Base-by-base conservation (phyloP, 2,888 invertebrate species). In the Rhamnusium bicolor region DNA sequence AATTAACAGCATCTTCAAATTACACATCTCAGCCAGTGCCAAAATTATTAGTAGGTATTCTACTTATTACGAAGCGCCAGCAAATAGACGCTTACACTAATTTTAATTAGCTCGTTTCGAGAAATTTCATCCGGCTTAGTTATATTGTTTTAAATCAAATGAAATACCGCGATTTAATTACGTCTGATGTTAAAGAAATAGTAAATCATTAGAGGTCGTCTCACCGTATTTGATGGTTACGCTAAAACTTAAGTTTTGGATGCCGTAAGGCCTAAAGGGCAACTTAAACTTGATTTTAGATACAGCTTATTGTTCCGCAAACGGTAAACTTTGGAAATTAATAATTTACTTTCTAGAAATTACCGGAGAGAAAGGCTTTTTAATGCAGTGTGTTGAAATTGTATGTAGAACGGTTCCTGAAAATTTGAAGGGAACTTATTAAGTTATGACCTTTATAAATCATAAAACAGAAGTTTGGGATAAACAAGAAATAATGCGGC, bases 1-100 rank as follows among this genome's bases (percentile, higher is more conserved):
- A 66, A 66, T 66, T 66, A 66, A 66, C 49, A n/a, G 27, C 53
- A 40, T 66, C 54, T 66, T 53, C 54, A 40, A 54, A 29, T 54
- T 54, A 66, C 32, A 66, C 66, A 46, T 54, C 56, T 66, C 54
- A 32, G 53, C 29, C 56, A 54, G n/a, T 21, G 21, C 54, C 66
- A 29, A 56, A 66, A 66, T 49, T 63, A 63, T 66, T 54, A 27
- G 54, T 47, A 27, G 49, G 63, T 49, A 66, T 56, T 66, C 54
- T 40, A 7, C n/a, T 62, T 46, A 62, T 29, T 62, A 62, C 24
- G 40, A 6, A 19, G 47, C 16, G 18, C 40, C n/a, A 40, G 54
- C 7, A 24, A 54, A 54, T 61, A 32, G 46, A 12, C 18, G 18
- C 18, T 32, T 29, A 60, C 60, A 29, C 60, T 61, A 61, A 61